phyloP scores from a whole-genome alignment of 1,140 invertebrate genomes.

The Lordiphosa mommai region DNA sequence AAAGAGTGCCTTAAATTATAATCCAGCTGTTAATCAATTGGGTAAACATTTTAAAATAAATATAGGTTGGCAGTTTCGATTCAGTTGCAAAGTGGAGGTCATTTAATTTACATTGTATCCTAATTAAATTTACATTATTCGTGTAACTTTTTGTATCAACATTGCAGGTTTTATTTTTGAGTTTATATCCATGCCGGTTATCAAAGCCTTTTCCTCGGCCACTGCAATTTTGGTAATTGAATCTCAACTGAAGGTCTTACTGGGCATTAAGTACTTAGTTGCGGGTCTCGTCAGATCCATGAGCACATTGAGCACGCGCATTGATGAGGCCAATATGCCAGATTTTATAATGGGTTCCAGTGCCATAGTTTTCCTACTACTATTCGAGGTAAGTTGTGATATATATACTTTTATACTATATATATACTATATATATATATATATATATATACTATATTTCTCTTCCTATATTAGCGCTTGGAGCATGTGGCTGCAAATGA shows the following conservation, averaged over 20 bases:
- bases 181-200: slow-evolving; percentile 96
- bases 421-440: too few relatives aligned
- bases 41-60: neutral
- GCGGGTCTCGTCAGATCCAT: slow-evolving; percentile 88
- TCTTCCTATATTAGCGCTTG: slow-evolving; percentile 18
- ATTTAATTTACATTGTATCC: neutral
- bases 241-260: slow-evolving; percentile 91
- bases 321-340: slow-evolving; percentile 83
- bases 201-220: slow-evolving; percentile 95
- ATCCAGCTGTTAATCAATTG: slow-evolving; percentile 2
- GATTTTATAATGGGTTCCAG: slow-evolving; percentile 86
- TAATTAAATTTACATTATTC: neutral
- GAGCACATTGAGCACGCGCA: slow-evolving; percentile 83
- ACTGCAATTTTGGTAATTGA: slow-evolving; percentile 95
- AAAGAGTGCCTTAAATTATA: slow-evolving; percentile 1
- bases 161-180: slow-evolving; percentile 92
- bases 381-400: slow-evolving; percentile 85
- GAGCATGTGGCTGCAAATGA: slow-evolving; percentile 42
- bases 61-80: neutral
- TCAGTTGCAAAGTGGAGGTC: neutral
- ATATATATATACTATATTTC: too few relatives aligned
- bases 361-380: slow-evolving; percentile 86
- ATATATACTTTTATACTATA: neutral
- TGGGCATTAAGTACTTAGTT: slow-evolving; percentile 88
- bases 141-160: neutral